Percentiles rank a stretch among this genome's conserved stretches.
phyloP scores from a whole-genome alignment of 2,113 vertebrate genomes.

The Macroglossus sobrinus region DNA sequence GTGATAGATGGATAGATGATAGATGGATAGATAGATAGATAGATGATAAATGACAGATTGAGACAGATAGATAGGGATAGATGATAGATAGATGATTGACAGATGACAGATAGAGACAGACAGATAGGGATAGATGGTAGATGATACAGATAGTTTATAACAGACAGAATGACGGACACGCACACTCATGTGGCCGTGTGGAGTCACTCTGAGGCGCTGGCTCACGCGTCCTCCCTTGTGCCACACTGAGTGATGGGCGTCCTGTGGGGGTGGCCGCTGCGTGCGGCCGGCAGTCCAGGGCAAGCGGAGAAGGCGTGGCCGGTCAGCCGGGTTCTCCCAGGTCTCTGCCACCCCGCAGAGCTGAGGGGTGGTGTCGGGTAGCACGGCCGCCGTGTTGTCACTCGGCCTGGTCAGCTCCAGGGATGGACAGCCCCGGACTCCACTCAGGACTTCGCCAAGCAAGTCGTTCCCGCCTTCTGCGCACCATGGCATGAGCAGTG shows the following conservation, averaged over 20 bases:
- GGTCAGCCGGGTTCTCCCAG: slow-evolving; percentile 67
- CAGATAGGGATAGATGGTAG: neutral
- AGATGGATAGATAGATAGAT: neutral
- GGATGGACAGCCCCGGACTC: slow-evolving; percentile 66
- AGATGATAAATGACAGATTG: neutral
- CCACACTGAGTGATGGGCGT: neutral
- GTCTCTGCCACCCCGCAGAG: slow-evolving; percentile 42
- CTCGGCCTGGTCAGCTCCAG: slow-evolving; percentile 78
- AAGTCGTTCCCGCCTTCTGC: slow-evolving; percentile 73
- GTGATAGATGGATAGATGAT: neutral
- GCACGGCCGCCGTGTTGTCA: slow-evolving; percentile 68
- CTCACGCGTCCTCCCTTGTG: neutral
- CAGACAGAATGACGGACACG: neutral
- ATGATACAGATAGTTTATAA: neutral
- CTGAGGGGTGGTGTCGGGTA: too few relatives aligned
- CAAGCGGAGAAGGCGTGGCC: neutral
- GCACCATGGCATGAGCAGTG: slow-evolving; percentile 76
- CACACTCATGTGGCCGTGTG: too few relatives aligned
- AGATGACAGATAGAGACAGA: too few relatives aligned
- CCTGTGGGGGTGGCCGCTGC: neutral
- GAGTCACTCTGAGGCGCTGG: neutral
- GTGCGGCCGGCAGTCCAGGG: slow-evolving; percentile 20
- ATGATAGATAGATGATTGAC: neutral
- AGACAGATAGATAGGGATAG: neutral
- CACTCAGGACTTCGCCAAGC: slow-evolving; percentile 59